A percentile compares a stretch with the other conserved stretches of the same genome.
Conservation (phyloP, 2,113 vertebrate genomes). For the Ictalurus furcatus region DNA sequence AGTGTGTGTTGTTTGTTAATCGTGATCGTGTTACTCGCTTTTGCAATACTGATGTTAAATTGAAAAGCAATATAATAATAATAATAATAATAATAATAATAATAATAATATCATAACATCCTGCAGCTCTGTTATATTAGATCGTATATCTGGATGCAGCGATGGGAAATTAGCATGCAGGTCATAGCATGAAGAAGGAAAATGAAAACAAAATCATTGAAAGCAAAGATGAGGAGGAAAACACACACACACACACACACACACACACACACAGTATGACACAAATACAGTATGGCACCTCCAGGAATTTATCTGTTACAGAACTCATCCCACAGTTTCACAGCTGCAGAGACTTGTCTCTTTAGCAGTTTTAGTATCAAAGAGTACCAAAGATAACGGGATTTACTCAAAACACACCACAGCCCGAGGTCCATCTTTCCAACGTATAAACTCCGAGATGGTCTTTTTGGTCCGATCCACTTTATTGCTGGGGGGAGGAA, state of each 20-base stretch:
- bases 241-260: too few species aligned
- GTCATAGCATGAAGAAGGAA: background rate
- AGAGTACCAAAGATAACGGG: constrained; percentile 1
- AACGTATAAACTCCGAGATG: background rate
- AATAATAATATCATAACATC: background rate
- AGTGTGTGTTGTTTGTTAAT: background rate
- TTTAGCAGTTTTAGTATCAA: constrained; percentile 32
- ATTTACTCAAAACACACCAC: background rate
- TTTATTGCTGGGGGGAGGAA: background rate
- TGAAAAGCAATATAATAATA: background rate
- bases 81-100: too few species aligned
- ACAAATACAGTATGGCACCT: background rate
- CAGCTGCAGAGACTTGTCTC: constrained; percentile 10
- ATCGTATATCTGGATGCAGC: too few species aligned
- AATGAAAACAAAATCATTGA: background rate
- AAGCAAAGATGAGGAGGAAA: background rate
- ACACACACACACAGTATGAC: too few species aligned
- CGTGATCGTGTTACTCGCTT: background rate
- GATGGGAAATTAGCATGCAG: background rate
- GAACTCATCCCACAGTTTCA: constrained; percentile 4
- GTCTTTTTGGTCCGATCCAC: constrained; percentile 43
- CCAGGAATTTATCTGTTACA: background rate
- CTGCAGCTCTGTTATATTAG: background rate
- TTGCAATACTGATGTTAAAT: background rate
- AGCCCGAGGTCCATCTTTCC: background rate